These are phyloP conservation scores for Leucophenga montana DNA, from an alignment of 2,888 invertebrate species.

Conservation along the genomic window DNA sequence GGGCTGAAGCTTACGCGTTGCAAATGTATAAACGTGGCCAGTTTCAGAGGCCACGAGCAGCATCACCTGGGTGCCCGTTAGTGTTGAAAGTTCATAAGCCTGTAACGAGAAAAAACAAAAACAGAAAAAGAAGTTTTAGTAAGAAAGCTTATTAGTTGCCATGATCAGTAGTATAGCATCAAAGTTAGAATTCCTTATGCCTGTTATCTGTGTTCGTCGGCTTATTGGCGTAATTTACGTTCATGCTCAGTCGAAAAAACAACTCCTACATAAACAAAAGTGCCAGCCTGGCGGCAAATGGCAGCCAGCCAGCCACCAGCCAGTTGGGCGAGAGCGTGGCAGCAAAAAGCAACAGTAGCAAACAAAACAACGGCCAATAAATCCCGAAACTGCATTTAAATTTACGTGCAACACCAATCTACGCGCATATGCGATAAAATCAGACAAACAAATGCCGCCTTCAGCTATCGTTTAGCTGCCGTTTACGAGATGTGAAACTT, in stretches of 20 bases:
- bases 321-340: background rate
- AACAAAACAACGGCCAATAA: slow-evolving; percentile 46
- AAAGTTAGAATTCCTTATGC: slow-evolving; percentile 1
- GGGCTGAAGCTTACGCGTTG: slow-evolving; percentile 97
- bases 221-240: slow-evolving; percentile 12
- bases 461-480: slow-evolving; percentile 7
- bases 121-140: background rate
- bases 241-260: slow-evolving; percentile 3
- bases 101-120: slow-evolving; percentile 74
- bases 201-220: background rate
- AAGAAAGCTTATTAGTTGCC: slow-evolving; percentile 7
- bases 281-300: background rate
- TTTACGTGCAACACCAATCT: slow-evolving; percentile 13
- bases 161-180: slow-evolving; percentile 2
- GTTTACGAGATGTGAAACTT: background rate
- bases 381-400: slow-evolving; percentile 36
- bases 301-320: background rate
- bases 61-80: slow-evolving; percentile 99
- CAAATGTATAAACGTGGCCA: slow-evolving; percentile 99
- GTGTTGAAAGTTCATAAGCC: slow-evolving; percentile 99
- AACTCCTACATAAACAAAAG: background rate
- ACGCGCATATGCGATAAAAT: slow-evolving; percentile 12
- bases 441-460: slow-evolving; percentile 22
- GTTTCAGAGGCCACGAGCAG: slow-evolving; percentile 98
- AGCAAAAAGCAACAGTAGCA: background rate